Evolutionary conservation across 2,797 vertebrate species (phyloP), one percentile per base, ranked within the genome.

Genomic region (Peromyscus attwateri): DNA sequence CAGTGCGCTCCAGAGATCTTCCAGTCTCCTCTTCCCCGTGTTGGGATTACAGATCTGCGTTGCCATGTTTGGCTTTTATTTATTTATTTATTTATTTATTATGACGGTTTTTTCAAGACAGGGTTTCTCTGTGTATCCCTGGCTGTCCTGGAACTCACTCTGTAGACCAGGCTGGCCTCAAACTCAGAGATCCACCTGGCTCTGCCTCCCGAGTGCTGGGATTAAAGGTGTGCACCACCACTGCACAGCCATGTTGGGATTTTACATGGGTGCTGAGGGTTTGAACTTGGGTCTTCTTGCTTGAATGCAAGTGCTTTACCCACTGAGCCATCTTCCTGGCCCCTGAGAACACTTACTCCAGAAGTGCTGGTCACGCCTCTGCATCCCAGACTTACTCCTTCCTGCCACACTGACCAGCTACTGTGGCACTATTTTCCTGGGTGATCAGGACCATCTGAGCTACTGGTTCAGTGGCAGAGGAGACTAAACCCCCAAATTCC

Each of bases 401-500:
- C 40, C 19, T 37, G 23, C 5, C 57, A 19, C 76, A 34, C 0
- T 11, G 57, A 76, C 23, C 68, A 52, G 60, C 60, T 46, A 57
- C 19, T 82, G 75, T 0, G 9, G 27, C 46, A 40, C 37, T 57
- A 1, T 40, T 57, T 71, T n/a, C 52, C 55, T 91, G 19, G 73
- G 13, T 52, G n/a, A 49, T 85, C 57, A 73, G 27, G 55, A n/a
- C 83, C 83, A 46, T 89, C n/a, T 87, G 37, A 76, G 70, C 64
- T 83, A 17, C 23, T 89, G 52, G 82, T 64, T 95, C 93, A 40
- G 60, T 31, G 64, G 23, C n/a, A 82, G 66, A 94, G 75, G 60
- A 73, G 16, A 49, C 60, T 84, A 85, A 31, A 83, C 37, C 57
- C 40, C 70, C 85, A 81, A 87, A 73, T 31, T 87, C 93, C 55